Evolutionary conservation across 2,888 invertebrate species (phyloP).

Genomic region (Aleiodes testaceus): DNA sequence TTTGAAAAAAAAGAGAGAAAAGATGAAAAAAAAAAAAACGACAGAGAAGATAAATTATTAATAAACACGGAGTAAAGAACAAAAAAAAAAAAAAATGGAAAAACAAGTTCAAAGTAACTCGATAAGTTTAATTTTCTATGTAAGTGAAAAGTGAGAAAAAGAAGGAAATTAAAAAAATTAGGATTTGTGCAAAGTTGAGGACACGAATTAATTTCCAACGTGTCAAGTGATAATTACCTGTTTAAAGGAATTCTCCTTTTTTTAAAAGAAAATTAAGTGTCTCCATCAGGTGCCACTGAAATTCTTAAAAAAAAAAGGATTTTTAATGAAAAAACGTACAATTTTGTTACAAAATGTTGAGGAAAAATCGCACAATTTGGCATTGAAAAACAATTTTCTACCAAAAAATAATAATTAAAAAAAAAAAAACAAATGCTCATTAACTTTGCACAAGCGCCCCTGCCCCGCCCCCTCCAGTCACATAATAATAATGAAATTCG

Average conservation of each 20-base stretch:
- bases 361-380: conserved; percentile 45
- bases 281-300: conserved; percentile 22
- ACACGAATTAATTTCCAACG: conserved; percentile 37
- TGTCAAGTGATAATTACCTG: conserved; percentile 52
- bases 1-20: conserved; percentile 33
- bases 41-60: conserved; percentile 27
- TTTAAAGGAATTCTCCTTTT: conserved; percentile 30
- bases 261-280: conserved; percentile 21
- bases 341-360: conserved; percentile 18
- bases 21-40: conserved; percentile 33
- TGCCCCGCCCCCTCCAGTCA: conserved; percentile 6
- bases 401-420: conserved; percentile 12
- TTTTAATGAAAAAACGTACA: conserved; percentile 23
- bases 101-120: conserved; percentile 55
- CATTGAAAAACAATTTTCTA: conserved; percentile 28
- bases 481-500: neutral
- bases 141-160: conserved; percentile 42
- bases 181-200: conserved; percentile 48
- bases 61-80: conserved; percentile 20
- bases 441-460: conserved; percentile 34
- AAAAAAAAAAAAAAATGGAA: conserved; percentile 38
- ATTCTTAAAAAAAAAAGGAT: conserved; percentile 11
- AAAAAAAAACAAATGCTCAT: conserved; percentile 19
- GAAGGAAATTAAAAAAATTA: neutral
- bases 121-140: conserved; percentile 53